Evolutionary conservation across 2,113 vertebrate species (phyloP).

Genomic region (Pterocles gutturalis): DNA sequence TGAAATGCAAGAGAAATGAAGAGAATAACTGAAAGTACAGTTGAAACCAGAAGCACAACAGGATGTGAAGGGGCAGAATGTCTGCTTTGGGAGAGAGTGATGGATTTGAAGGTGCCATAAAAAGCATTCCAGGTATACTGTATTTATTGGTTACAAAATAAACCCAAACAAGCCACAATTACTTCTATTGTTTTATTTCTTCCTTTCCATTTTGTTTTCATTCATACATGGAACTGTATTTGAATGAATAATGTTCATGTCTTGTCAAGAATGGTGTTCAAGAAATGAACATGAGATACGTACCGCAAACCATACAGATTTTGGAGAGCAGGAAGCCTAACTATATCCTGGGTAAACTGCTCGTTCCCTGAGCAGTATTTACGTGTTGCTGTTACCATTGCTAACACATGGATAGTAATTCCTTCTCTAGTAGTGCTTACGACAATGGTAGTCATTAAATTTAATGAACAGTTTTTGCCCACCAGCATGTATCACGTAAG

Average conservation of each 20-base stretch:
- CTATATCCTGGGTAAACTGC: not conserved
- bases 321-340: not conserved
- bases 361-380: not conserved
- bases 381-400: not conserved
- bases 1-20: not conserved
- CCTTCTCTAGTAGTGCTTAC: not conserved
- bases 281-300: not conserved
- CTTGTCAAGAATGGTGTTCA: not conserved
- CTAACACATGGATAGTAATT: not conserved
- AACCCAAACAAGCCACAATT: not conserved
- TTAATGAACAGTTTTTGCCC: not conserved
- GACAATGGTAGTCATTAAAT: not conserved
- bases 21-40: not conserved
- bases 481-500: fast-evolving
- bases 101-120: not conserved
- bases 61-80: not conserved
- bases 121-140: not conserved
- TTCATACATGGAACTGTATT: not conserved
- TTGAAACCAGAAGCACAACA: not conserved
- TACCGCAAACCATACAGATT: not conserved
- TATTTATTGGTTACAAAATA: not conserved
- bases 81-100: not conserved
- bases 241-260: not conserved
- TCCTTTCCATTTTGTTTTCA: not conserved
- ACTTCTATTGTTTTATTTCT: not conserved